phyloP scores from a whole-genome alignment of 2,797 vertebrate genomes.

The Eleutherodactylus coqui region DNA sequence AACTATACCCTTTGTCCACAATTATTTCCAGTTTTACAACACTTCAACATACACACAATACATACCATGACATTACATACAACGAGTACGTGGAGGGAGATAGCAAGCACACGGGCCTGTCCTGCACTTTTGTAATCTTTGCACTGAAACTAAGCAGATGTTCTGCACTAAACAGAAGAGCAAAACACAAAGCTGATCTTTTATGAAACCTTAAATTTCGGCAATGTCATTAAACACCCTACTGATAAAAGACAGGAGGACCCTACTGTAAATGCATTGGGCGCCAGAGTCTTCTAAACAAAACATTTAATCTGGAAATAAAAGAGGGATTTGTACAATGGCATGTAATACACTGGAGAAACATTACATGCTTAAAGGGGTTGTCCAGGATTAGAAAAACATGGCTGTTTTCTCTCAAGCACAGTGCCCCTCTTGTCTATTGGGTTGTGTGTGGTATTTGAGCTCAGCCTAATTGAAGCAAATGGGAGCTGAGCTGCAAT shows the following conservation, averaged over 20 bases:
- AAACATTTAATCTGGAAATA: background rate
- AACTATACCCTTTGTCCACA: too few species aligned
- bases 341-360: constrained; percentile 9
- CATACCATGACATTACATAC: background rate
- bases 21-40: background rate
- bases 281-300: constrained; percentile 24
- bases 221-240: constrained; percentile 12
- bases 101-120: too few species aligned
- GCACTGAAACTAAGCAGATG: constrained; percentile 43
- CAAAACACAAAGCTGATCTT: constrained; percentile 27
- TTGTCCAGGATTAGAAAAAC: too few species aligned
- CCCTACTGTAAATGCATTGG: background rate
- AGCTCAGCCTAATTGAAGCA: too few species aligned
- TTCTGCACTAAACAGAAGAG: constrained; percentile 17
- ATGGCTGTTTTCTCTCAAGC: too few species aligned
- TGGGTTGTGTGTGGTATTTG: too few species aligned
- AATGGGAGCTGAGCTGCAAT: too few species aligned
- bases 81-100: background rate
- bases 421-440: too few species aligned
- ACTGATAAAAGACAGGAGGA: constrained; percentile 23
- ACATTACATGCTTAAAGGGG: background rate
- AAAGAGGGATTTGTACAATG: background rate
- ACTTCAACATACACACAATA: background rate
- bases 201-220: constrained; percentile 24
- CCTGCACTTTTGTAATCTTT: constrained; percentile 15